Evolutionary conservation across 2,888 invertebrate species (phyloP).

Genomic region (Eulithis prunata): DNA sequence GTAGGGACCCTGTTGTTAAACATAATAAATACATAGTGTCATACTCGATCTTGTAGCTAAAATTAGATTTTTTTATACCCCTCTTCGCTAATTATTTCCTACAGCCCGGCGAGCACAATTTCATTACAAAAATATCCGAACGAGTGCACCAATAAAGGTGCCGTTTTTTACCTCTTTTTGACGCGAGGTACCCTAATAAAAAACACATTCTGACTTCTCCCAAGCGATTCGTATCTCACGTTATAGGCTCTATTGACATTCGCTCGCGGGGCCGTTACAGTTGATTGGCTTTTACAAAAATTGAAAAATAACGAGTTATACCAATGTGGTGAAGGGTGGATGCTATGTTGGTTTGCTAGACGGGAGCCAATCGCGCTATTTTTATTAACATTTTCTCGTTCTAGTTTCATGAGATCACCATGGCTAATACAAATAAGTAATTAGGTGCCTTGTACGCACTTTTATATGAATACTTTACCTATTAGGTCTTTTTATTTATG

Average conservation of each 20-base stretch:
- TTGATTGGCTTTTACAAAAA: slow-evolving; percentile 74
- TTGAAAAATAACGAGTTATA: slow-evolving; percentile 61
- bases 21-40: no score
- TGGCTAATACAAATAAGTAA: no score
- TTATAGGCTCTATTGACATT: slow-evolving; percentile 65
- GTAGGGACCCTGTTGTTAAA: no score
- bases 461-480: no score
- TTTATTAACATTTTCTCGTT: no score
- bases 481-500: no score
- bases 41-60: no score
- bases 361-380: background rate
- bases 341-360: slow-evolving; percentile 12
- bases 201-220: slow-evolving; percentile 59
- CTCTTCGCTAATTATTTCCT: no score
- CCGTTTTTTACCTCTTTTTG: slow-evolving; percentile 43
- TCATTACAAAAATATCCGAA: slow-evolving; percentile 38
- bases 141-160: slow-evolving; percentile 40
- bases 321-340: slow-evolving; percentile 15
- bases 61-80: no score
- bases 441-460: no score
- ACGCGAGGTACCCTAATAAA: slow-evolving; percentile 53
- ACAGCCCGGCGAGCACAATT: slow-evolving; percentile 25
- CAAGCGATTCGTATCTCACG: slow-evolving; percentile 57
- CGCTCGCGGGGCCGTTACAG: slow-evolving; percentile 59
- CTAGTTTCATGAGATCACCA: no score